A percentile compares a stretch with the other conserved stretches of the same genome.
Evolutionary conservation across 2,888 invertebrate species (phyloP).

Genomic region (Dicycla oo): DNA sequence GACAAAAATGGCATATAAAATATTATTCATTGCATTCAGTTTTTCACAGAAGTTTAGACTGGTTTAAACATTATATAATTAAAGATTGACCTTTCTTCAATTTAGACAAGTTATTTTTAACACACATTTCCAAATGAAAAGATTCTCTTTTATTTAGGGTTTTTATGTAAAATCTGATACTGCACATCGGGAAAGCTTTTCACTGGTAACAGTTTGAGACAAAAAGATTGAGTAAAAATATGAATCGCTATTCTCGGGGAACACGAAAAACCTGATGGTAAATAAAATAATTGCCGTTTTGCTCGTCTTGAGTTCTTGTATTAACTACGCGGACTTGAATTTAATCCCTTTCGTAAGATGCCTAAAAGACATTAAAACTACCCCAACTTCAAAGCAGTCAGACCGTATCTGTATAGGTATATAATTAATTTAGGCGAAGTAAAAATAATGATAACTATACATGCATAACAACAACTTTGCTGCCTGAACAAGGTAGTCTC

Average conservation of each 20-base stretch:
- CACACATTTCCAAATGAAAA: background rate
- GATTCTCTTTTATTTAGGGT: background rate
- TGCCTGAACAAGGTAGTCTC: background rate
- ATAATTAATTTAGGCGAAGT: background rate
- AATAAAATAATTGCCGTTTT: slow-evolving; percentile 2
- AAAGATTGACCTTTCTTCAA: background rate
- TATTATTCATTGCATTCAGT: background rate
- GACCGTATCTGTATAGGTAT: background rate
- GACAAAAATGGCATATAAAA: background rate
- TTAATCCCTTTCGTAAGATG: background rate
- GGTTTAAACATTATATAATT: background rate
- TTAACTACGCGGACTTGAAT: slow-evolving; percentile 1
- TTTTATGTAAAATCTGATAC: background rate
- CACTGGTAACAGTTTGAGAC: background rate
- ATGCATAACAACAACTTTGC: background rate
- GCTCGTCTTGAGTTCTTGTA: background rate
- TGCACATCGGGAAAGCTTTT: background rate
- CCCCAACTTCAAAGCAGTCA: background rate
- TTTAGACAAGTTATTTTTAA: background rate
- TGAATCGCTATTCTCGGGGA: background rate
- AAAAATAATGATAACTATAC: background rate
- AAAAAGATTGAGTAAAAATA: background rate
- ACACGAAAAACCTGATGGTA: background rate
- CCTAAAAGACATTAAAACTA: slow-evolving; percentile 12
- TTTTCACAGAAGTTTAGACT: slow-evolving; percentile 3